A percentile compares a stretch with the other conserved stretches of the same genome.
phyloP scores from a whole-genome alignment of 2,797 vertebrate species.

The Malurus splendens region DNA sequence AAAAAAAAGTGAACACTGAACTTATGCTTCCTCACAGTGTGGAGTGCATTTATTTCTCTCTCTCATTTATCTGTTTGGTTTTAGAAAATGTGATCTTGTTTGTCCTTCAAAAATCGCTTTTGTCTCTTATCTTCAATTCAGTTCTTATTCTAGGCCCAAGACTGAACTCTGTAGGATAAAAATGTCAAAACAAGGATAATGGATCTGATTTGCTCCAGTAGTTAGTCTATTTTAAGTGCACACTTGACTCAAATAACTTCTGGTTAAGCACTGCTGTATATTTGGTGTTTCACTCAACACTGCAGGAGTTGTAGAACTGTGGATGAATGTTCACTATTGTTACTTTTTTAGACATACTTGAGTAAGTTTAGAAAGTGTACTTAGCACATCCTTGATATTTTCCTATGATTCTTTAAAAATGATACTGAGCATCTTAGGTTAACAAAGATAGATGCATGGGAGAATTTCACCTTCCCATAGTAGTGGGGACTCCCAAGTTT shows the following conservation, averaged over 20 bases:
- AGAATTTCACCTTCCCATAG: background rate
- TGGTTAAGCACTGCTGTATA: background rate
- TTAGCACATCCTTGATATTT: background rate
- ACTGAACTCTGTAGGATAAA: background rate
- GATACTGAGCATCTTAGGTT: accelerated
- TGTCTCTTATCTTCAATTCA: background rate
- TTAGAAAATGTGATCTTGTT: background rate
- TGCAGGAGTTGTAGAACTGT: accelerated
- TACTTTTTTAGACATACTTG: background rate
- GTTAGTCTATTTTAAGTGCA: background rate
- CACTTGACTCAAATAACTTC: background rate
- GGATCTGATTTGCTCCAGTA: background rate
- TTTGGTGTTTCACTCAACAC: background rate
- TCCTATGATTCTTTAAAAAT: background rate
- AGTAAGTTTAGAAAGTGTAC: background rate
- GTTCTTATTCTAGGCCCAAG: background rate
- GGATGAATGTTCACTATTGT: background rate
- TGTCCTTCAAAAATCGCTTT: background rate
- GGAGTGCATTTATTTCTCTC: background rate
- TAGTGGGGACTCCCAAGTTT: background rate
- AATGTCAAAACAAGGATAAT: background rate
- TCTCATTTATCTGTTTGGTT: background rate
- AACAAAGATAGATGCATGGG: background rate
- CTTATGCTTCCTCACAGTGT: accelerated
- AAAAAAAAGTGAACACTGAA: background rate